Evolutionary conservation across 2,888 invertebrate species (phyloP), one percentile per base, ranked within the genome.

Genomic region (Troglohyphantes excavatus): DNA sequence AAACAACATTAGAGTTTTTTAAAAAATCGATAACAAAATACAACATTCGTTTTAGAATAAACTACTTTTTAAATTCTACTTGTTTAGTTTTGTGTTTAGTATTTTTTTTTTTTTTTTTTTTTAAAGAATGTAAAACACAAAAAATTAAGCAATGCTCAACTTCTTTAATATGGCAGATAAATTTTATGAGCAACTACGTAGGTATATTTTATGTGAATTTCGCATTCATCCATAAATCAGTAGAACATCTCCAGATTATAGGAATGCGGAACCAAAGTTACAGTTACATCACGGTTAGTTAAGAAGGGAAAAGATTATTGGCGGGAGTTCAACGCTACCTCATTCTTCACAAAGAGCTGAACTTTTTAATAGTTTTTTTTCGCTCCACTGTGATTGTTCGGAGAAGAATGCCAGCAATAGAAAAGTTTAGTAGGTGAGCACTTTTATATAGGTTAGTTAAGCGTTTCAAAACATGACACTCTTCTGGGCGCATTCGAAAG

Each of bases 221-320:
- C n/a, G 17, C 53, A 53, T 13, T 53, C 53, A 13, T 5, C n/a
- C 1, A 13, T 53, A 53, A 53, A 53, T n/a, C 53, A 53, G n/a
- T n/a, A 53, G 53, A 53, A 53, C 53, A 53, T n/a, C 53, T n/a
- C 17, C 13, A 1, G 5, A 53, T 46, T n/a, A n/a, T 13, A 2
- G 33, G 76, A 78, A 78, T 43, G 76, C 76, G 76, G 76, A 78
- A 78, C 61, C n/a, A 53, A 11, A 53, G 53, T 53, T 53, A 13
- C 33, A 39, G 19, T 63, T 63, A 33, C 63, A 59, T 39, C 23
- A 78, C 33, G 26, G 39, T 63, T 65, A 78, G 59, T 75, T 61
- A 61, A 33, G 65, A 65, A 68, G 26, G 67, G 26, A 27, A 73
- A 75, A 17, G 59, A 59, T 11, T 75, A 63, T 65, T 78, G 76